Evolutionary conservation across 2,888 invertebrate species (phyloP).

Genomic region (Melinaea marsaeus): DNA sequence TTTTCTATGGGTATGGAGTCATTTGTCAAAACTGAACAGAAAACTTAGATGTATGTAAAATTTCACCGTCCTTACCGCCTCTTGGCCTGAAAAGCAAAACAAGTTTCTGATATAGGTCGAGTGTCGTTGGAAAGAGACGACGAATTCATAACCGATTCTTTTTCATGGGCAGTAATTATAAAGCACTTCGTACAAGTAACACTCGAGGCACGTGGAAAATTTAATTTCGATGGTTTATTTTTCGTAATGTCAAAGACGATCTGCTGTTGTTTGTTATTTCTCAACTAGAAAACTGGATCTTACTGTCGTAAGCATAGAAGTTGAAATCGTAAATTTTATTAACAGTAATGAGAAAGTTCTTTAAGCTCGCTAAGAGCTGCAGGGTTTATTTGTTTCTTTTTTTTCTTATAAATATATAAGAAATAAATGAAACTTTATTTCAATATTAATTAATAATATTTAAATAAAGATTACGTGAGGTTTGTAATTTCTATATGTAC

Average conservation of each 20-base stretch:
- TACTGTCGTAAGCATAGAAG: neutral
- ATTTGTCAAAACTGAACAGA: slow-evolving; percentile 5
- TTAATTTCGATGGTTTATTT: slow-evolving; percentile 22
- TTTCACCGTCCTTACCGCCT: slow-evolving; percentile 26
- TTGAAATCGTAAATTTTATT: neutral
- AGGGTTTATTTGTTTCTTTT: neutral
- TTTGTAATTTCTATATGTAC: no score
- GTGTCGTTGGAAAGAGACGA: slow-evolving; percentile 27
- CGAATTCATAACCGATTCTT: slow-evolving; percentile 28
- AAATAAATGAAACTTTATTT: no score
- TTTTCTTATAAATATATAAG: neutral
- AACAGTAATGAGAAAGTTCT: slow-evolving; percentile 13
- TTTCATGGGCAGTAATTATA: slow-evolving; percentile 30
- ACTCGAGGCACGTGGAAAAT: slow-evolving; percentile 26
- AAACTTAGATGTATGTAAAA: slow-evolving; percentile 23
- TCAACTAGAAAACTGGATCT: slow-evolving; percentile 8
- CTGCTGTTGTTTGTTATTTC: slow-evolving; percentile 12
- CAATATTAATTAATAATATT: no score
- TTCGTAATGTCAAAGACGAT: slow-evolving; percentile 16
- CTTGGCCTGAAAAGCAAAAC: slow-evolving; percentile 34
- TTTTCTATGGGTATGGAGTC: neutral
- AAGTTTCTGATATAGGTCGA: slow-evolving; percentile 34
- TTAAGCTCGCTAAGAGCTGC: slow-evolving; percentile 2
- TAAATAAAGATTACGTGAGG: no score
- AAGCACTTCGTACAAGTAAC: slow-evolving; percentile 23